Base-by-base conservation (phyloP, 2,888 invertebrate genomes). In the Sarcophaga caerulescens region DNA sequence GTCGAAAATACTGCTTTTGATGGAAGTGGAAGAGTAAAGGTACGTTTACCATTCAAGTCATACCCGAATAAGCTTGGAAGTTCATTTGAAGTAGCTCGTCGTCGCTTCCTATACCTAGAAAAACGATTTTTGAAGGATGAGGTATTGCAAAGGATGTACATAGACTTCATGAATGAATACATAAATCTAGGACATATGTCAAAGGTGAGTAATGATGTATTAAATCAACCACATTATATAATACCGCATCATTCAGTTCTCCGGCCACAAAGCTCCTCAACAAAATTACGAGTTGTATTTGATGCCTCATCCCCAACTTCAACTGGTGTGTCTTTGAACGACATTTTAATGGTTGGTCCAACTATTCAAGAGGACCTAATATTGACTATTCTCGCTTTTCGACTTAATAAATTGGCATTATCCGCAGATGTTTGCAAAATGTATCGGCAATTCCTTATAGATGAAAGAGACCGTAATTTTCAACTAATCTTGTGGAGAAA, bases 161-260 rank as follows among this genome's bases (percentile, higher is more conserved):
- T 66, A 19, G 59, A 77, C 1, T 81, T 83, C 63, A 81, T 81
- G 59, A 68, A 71, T 3, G 76, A 85, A 68, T 73, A 85, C 23
- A 57, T 35, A 10, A 25, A 35, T 14, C 60, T 71, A 0, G 71
- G 71, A 12, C 59, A 60, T 60, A 71, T 71, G 44, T 71, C 63
- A 25, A 14, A 14, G 65, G 5, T 63, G 14, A 63, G 63, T 25
- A 14, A 23, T 23, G 63, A 63, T 17, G 14, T 21, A 21, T 63
- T 63, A 17, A 57, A 52, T 52, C 3, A 23, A 23, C 21, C 63
- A 10, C 66, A 73, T 59, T 83, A 79, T 52, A 35, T 83, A 25
- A 82, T 76, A 68, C 71, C 83, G 11, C 83, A 85, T 57, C 85
- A 77, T 59, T 71, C 47, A 17, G 83, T 85, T n/a, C 57, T 77